phyloP scores from a whole-genome alignment of 2,888 invertebrate species.

The Sinhomidia bicolor region DNA sequence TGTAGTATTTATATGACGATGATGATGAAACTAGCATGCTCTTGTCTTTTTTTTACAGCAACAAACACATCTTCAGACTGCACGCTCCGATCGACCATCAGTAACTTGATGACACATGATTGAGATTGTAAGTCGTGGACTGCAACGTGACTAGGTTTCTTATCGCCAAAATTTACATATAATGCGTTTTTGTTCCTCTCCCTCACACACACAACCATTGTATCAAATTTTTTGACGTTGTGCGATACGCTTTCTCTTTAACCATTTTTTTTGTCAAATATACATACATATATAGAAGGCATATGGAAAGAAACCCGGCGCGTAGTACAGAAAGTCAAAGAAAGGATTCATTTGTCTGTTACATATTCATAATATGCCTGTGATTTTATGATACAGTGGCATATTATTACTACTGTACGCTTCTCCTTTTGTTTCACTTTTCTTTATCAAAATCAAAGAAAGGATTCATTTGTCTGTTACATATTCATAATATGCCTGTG shows the following conservation, averaged over 20 bases:
- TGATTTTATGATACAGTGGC: not conserved
- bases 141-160: constrained; percentile 70
- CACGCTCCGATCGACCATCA: not conserved
- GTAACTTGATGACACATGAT: constrained; percentile 17
- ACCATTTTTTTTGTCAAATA: no score
- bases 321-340: no score
- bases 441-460: no score
- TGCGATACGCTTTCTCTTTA: no score
- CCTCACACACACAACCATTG: not conserved
- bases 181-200: constrained; percentile 19
- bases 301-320: no score
- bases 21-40: no score
- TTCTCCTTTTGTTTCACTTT: not conserved
- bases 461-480: not conserved
- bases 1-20: no score
- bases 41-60: no score
- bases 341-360: not conserved
- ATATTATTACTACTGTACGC: no score
- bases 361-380: not conserved
- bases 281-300: no score
- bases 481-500: not conserved
- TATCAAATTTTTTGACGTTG: not conserved
- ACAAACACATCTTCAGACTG: no score
- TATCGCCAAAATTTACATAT: constrained; percentile 65
- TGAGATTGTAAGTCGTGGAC: constrained; percentile 23